A percentile compares a stretch with the other conserved stretches of the same genome.
Conservation (phyloP, 2,888 invertebrate species). For the Formica aserva region DNA sequence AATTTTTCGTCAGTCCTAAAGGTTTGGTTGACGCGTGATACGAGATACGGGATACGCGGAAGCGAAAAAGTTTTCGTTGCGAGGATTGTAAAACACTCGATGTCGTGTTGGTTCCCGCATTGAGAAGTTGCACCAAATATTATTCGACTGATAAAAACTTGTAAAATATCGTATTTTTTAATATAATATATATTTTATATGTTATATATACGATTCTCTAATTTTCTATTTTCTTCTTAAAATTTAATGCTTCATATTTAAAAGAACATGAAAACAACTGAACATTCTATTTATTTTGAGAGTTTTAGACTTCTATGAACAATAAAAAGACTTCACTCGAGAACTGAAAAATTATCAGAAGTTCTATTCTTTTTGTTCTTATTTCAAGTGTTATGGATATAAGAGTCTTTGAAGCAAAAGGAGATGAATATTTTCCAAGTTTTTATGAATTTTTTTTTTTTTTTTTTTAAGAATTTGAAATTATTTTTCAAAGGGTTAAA, state of each 20-base stretch:
- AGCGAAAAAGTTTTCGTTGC: constrained; percentile 22
- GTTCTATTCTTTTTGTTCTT: background rate
- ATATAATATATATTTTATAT: background rate
- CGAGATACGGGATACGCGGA: background rate
- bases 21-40: background rate
- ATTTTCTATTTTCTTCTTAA: background rate
- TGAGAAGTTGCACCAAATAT: background rate
- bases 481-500: constrained; percentile 29
- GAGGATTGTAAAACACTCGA: constrained; percentile 27
- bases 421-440: constrained; percentile 7
- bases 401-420: background rate
- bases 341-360: background rate
- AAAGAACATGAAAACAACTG: background rate
- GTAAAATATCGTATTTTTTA: background rate
- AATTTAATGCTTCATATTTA: background rate
- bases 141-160: background rate
- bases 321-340: background rate
- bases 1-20: constrained; percentile 36
- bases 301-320: background rate
- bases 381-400: background rate
- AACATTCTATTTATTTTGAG: too few species aligned
- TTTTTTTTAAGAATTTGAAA: background rate
- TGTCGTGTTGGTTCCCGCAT: constrained; percentile 17
- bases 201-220: background rate
- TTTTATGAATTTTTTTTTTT: too few species aligned